Base-by-base conservation (phyloP, 1,140 invertebrate genomes). In the Ganaspis sp. region DNA sequence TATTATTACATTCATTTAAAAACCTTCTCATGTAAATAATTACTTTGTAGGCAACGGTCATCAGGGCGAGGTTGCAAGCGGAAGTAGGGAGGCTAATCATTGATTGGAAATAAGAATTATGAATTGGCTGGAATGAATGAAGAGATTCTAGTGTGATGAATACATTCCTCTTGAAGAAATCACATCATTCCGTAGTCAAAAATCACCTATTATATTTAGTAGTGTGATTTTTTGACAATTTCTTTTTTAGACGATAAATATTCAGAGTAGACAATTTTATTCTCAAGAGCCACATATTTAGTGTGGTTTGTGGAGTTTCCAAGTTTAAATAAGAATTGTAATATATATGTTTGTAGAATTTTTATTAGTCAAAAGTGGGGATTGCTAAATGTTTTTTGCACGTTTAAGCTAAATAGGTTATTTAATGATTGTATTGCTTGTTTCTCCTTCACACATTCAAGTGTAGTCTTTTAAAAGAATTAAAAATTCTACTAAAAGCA, bases 71-170 rank as follows among this genome's bases (percentile, higher is more conserved):
- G 58, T 64, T 6, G 58, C 58, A 21, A 64, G 58, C 12, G 58
- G 58, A 64, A 64, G 58, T 29, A 21, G 58, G 5, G 58, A 64
- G 29, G 58, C 58, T 64, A 26, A 64, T 64, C 58, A 64, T 29
- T 64, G 58, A 64, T 64, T 15, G 12, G 29, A n/a, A 64, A 64
- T 34, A 15, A 64, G 23, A 64, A 29, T 64, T 15, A n/a, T 21
- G 15, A 64, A n/a, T n/a, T 64, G 9, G 29, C 23, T 29, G 12
- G 23, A 5, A n/a, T n/a, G 21, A 34, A 15, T 64, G 11, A 64
- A 64, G 23, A 34, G n/a, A 64, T 49, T 49, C 17, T 49, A 17
- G 45, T 17, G n/a, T n/a, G n/a, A n/a, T n/a, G n/a, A n/a, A 8
- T 5, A 49, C 11, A 49, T 49, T 49, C 45, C 15, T 8, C 19